Percentiles rank a stretch among this genome's conserved stretches.
Evolutionary conservation across 2,113 vertebrate species (phyloP).

Genomic region (Genyomyrus donnyi): DNA sequence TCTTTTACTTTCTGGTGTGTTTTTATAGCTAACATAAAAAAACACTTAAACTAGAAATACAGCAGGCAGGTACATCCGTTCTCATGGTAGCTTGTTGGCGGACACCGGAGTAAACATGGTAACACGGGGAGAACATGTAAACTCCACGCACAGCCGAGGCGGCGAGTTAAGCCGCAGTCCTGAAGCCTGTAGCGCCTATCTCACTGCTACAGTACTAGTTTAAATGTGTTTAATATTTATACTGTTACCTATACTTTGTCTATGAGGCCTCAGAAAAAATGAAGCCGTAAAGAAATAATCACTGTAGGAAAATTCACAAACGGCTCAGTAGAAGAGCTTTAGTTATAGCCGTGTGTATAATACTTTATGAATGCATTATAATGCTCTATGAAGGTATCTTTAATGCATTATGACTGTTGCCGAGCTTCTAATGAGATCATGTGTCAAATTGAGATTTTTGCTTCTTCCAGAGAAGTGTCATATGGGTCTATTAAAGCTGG

Average conservation of each 20-base stretch:
- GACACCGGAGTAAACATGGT: background rate
- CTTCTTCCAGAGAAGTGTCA: background rate
- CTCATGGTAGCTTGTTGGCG: background rate
- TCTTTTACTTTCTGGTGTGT: background rate
- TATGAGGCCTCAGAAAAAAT: background rate
- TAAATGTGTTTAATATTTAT: background rate
- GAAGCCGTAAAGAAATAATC: background rate
- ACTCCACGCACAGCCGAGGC: background rate
- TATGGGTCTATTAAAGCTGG: background rate
- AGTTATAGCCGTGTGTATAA: background rate
- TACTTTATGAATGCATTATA: background rate
- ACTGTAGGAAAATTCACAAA: background rate
- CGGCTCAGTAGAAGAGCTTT: background rate
- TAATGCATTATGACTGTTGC: background rate
- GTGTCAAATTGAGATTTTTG: background rate
- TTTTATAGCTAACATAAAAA: background rate
- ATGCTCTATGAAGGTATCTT: background rate
- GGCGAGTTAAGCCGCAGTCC: background rate
- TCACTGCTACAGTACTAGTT: background rate
- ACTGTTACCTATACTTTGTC: background rate
- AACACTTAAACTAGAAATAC: background rate
- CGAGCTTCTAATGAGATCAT: background rate
- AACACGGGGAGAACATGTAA: background rate
- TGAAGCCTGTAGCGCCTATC: background rate
- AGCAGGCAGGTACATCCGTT: background rate